A percentile compares a stretch with the other conserved stretches of the same genome.
Evolutionary conservation across 2,113 vertebrate genomes (phyloP).

Genomic region (Eudyptes chrysolophus): DNA sequence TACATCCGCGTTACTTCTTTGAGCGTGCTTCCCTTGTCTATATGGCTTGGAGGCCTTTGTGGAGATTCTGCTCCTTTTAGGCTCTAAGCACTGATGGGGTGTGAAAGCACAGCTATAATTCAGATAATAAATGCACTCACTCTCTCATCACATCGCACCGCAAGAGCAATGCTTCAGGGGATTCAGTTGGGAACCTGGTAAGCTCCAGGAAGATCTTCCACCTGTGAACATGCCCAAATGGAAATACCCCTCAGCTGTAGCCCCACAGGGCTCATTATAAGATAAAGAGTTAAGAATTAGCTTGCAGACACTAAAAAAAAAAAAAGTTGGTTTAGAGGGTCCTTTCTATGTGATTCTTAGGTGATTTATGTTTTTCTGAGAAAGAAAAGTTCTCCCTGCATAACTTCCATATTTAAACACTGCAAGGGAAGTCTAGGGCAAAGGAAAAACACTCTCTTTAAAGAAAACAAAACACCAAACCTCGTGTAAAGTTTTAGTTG

Average conservation of each 20-base stretch:
- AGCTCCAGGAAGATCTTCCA: not conserved
- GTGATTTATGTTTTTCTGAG: not conserved
- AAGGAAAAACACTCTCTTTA: not conserved
- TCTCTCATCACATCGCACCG: not conserved
- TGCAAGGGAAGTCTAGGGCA: not conserved
- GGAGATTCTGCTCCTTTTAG: not conserved
- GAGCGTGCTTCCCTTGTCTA: not conserved
- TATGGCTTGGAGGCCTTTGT: not conserved
- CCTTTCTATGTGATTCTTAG: not conserved
- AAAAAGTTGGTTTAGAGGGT: not conserved
- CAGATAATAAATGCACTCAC: not conserved
- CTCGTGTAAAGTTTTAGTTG: not conserved
- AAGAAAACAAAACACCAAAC: too few relatives aligned
- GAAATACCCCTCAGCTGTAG: not conserved
- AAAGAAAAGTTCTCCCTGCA: not conserved
- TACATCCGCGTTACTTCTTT: fast-evolving
- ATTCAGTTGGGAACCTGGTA: not conserved
- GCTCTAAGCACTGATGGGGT: not conserved
- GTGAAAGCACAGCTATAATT: not conserved
- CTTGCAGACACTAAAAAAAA: not conserved
- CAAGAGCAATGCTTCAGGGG: not conserved
- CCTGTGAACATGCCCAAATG: not conserved
- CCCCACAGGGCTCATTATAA: not conserved
- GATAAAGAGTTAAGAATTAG: not conserved
- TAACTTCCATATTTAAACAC: not conserved